Evolutionary conservation across 2,797 vertebrate genomes (phyloP), one percentile per base, ranked within the genome.

Genomic region (Clarias fuscus): DNA sequence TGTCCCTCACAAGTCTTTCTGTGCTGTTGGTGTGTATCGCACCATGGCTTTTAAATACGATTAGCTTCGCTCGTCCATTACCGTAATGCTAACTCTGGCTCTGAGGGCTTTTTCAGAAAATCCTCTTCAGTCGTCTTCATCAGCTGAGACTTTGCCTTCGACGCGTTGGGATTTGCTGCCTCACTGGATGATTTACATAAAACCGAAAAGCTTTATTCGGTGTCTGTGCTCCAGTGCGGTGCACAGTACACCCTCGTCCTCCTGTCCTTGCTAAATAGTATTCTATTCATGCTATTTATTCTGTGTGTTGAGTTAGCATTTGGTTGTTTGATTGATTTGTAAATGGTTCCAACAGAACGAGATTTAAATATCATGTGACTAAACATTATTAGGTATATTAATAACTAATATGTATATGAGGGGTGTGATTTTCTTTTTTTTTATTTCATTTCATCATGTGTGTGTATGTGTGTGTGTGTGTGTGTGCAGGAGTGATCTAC

Each of bases 401-500:
- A 68, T 68, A 33, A 70, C 6, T 48, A 48, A 8, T 43, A 43
- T 43, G 8, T 33, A 8, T 48, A 48, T 48, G 43, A 48, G 43
- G 43, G 43, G 43, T 8, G 8, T 48, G 43, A 8, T 48, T 48
- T 48, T 10, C 43, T 48, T 48, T 48, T 48, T 48, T 10, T 37
- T 37, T 4, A 10, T 48, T 48, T 43, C 43, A 43, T 43, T 43
- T 43, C 43, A 43, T 4, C 37, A 33, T 82, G 48, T 68, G 62
- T 62, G 65, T 64, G 68, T 82, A 33, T 83, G 48, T 82, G 84
- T 81, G 20, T 80, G 14, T 15, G 43, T 86, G 83, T 72, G 61
- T 67, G n/a, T 86, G 33, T 76, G n/a, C 90, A 99, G 98, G 98
- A 24, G 91, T 98, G 89, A 96, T 99, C 92, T 98, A 97, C 89